Base-by-base conservation (phyloP, 2,113 vertebrate species). In the Lagopus muta region DNA sequence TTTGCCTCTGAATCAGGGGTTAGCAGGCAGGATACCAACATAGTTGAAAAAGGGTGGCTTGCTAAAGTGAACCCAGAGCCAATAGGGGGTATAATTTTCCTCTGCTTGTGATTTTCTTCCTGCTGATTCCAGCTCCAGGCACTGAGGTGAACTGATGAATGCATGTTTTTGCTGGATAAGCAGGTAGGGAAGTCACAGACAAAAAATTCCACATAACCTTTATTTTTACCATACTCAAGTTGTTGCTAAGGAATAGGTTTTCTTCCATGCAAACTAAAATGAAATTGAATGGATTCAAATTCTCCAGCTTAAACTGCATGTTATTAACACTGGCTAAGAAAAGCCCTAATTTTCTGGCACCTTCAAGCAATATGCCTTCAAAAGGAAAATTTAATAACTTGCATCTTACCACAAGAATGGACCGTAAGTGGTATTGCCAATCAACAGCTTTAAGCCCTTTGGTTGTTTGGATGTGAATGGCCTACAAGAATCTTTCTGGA, bases 321-420 rank as follows among this genome's bases (percentile, higher is more conserved):
- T 89, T 94, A 89, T 81, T 95, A 96, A 82, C 71, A 94, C 89
- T 81, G 91, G 81, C 88, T 95, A 83, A 78, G 78, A 89, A 87
- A 93, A 92, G 55, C 70, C 42, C 69, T 92, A 82, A 67, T 94
- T 94, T 96, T 93, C 87, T 95, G 92, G 86, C 93, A 89, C 71
- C 62, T 94, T 75, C 73, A 89, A 65, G 52, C 48, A 78, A 36
- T 34, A 72, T 72, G 83, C 22, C 88, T 96, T 94, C 96, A 94
- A 96, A 96, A 94, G 88, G 82, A 96, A 95, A 96, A 94, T 94
- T 92, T 94, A 94, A 96, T 96, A 94, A 93, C 93, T 91, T 92
- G 64, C 61, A 75, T 82, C 80, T 92, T 86, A 87, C 89, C 91
- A 82, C 93, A 96, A 96, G 89, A 96, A 97, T 94, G 86, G 95